Conservation (phyloP, 2,888 invertebrate genomes). For the Boloria selene region DNA sequence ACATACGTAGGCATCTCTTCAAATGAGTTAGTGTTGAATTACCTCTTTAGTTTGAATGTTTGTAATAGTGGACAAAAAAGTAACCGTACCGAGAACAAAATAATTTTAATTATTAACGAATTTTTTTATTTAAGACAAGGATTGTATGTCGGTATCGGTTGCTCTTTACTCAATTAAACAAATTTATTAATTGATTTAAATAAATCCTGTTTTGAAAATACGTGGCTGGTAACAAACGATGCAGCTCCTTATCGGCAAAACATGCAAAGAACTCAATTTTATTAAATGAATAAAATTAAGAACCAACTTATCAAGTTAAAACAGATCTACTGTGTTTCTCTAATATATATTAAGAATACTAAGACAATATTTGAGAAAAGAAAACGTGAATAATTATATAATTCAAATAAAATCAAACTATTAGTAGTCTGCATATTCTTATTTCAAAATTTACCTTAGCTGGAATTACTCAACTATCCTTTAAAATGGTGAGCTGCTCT, state of each 20-base stretch:
- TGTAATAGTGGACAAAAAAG: slow-evolving; percentile 5
- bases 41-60: neutral
- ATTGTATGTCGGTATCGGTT: slow-evolving; percentile 6
- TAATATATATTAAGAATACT: neutral
- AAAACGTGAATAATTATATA: neutral
- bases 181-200: neutral
- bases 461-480: slow-evolving; percentile 33
- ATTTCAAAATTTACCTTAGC: slow-evolving; percentile 31
- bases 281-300: neutral
- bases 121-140: neutral
- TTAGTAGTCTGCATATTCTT: neutral
- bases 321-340: neutral
- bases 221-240: slow-evolving; percentile 1
- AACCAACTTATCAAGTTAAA: too few relatives aligned
- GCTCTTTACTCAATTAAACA: neutral
- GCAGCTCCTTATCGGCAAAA: slow-evolving; percentile 22
- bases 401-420: too few relatives aligned
- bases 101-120: neutral
- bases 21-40: slow-evolving; percentile 3
- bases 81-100: slow-evolving; percentile 16
- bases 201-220: neutral
- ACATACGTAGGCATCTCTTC: slow-evolving; percentile 13
- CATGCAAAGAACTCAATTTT: slow-evolving; percentile 7
- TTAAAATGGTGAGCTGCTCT: slow-evolving; percentile 54
- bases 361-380: slow-evolving; percentile 1